Conservation (phyloP, 1,140 invertebrate species). For the Philopotamus ludificatus region DNA sequence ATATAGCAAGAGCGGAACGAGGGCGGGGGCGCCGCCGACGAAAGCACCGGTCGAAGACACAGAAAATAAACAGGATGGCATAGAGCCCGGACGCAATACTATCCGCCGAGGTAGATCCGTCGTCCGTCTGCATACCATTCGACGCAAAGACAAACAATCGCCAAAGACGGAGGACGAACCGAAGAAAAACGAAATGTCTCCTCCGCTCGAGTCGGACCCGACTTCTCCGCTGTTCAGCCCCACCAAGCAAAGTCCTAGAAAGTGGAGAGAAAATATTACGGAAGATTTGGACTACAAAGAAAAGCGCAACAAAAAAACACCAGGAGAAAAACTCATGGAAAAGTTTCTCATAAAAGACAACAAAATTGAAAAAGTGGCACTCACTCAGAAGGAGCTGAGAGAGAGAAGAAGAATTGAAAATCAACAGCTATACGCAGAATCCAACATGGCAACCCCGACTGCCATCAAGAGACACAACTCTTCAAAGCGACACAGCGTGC, state of each 20-base stretch:
- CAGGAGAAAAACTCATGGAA: constrained; percentile 71
- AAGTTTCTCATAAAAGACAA: constrained; percentile 72
- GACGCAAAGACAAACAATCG: constrained; percentile 57
- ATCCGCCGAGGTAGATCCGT: constrained; percentile 70
- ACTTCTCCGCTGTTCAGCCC: constrained; percentile 7
- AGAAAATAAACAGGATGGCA: constrained; percentile 8
- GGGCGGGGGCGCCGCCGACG: constrained; percentile 20
- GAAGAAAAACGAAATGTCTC: constrained; percentile 25
- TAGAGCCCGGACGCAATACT: constrained; percentile 52
- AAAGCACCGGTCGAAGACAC: constrained; percentile 46
- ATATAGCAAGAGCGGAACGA: constrained; percentile 49
- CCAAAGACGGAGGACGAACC: constrained; percentile 47
- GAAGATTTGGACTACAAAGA: constrained; percentile 55
- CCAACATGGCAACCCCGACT: constrained; percentile 28
- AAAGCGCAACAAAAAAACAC: constrained; percentile 60
- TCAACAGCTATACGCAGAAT: constrained; percentile 18
- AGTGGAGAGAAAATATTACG: constrained; percentile 63
- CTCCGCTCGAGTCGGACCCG: not conserved
- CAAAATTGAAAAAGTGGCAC: constrained; percentile 48
- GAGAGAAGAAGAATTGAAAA: constrained; percentile 31
- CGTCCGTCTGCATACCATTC: constrained; percentile 67
- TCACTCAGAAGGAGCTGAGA: constrained; percentile 37
- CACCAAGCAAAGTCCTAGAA: constrained; percentile 35
- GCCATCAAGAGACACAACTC: constrained; percentile 35
- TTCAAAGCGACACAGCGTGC: constrained; percentile 30